phyloP scores from a whole-genome alignment of 2,113 vertebrate genomes.

The Turdus rufiventris region DNA sequence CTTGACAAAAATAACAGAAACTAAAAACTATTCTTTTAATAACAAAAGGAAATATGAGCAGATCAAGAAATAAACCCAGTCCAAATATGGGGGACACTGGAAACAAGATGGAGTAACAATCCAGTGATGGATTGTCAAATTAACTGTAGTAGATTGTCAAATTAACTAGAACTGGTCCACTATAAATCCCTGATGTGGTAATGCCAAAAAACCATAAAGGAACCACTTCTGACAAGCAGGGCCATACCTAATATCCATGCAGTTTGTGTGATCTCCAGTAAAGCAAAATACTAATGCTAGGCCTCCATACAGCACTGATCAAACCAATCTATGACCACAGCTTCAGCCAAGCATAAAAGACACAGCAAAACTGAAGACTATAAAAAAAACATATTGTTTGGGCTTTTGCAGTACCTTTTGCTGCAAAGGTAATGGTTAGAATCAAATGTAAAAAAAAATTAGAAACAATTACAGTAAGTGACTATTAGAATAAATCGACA shows the following conservation, averaged over 20 bases:
- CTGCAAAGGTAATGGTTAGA: neutral
- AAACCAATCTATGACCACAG: rapidly evolving
- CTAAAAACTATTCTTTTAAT: neutral
- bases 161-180: neutral
- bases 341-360: neutral
- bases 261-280: neutral
- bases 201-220: neutral
- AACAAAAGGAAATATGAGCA: neutral
- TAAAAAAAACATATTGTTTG: neutral
- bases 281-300: neutral
- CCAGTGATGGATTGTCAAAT: neutral
- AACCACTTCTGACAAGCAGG: neutral
- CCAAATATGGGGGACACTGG: rapidly evolving
- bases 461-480: neutral
- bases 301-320: neutral
- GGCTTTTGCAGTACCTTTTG: neutral
- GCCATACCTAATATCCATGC: rapidly evolving
- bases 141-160: neutral
- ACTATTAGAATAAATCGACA: neutral
- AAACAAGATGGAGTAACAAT: neutral
- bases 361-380: rapidly evolving
- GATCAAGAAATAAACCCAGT: neutral
- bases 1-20: neutral
- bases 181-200: neutral
- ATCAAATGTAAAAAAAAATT: neutral